Evolutionary conservation across 2,797 vertebrate species (phyloP).

Genomic region (Smutsia gigantea): DNA sequence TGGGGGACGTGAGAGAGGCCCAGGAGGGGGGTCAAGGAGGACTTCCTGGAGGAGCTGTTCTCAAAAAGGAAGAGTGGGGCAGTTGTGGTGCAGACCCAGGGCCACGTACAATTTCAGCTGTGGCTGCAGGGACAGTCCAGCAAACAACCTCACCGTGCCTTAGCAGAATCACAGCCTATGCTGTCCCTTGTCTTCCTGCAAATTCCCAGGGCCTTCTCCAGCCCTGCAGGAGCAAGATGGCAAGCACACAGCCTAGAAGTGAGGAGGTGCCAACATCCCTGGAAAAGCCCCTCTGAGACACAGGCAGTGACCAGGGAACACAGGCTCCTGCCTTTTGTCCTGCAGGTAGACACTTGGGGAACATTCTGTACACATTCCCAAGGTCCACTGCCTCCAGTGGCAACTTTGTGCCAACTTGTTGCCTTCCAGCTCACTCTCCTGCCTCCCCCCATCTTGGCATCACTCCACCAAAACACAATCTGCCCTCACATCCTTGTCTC

Average conservation of each 20-base stretch:
- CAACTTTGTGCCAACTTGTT: not conserved
- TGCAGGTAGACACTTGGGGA: too few relatives aligned
- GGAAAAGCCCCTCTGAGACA: not conserved
- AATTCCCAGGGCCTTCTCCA: not conserved
- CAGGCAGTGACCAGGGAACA: too few relatives aligned
- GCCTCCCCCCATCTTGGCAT: rapidly evolving
- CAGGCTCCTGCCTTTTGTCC: rapidly evolving
- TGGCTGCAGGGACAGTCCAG: not conserved
- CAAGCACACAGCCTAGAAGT: not conserved
- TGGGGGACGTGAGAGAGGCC: rapidly evolving
- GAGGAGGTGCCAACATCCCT: not conserved
- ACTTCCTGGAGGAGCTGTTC: not conserved
- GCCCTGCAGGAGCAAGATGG: not conserved
- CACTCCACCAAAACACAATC: rapidly evolving
- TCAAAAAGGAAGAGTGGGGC: not conserved
- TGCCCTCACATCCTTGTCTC: not conserved
- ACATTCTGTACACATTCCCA: too few relatives aligned
- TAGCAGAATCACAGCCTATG: rapidly evolving
- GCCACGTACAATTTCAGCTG: not conserved
- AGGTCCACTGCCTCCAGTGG: not conserved
- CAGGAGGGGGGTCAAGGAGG: not conserved
- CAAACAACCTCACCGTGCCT: rapidly evolving
- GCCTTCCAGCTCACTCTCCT: not conserved
- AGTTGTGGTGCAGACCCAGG: not conserved
- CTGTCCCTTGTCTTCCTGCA: not conserved